Evolutionary conservation across 2,888 invertebrate genomes (phyloP), one percentile per base, ranked within the genome.

Genomic region (Fissipunctia ypsillon): DNA sequence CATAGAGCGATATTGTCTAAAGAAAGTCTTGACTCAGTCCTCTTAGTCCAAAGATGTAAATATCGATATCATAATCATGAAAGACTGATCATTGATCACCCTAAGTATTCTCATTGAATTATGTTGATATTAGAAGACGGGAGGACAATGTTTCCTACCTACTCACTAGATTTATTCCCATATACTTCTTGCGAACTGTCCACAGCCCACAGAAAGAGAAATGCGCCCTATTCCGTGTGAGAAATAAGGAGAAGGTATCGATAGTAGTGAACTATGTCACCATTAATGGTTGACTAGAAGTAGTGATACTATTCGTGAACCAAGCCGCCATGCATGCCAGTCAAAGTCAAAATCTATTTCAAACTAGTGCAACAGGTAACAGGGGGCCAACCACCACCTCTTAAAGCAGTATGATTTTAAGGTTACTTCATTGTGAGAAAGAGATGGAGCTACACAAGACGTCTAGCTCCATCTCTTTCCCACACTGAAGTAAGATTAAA

Each of bases 321-420:
- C 12, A 52, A 52, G 25, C 25, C 14, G 25, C 6, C 52, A 52
- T 14, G 50, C 45, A 22, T 28, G 14, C 14, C 2, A 16, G 59
- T 22, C 41, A 25, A 28, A 72, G 0, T 14, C 5, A 14, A 25
- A 71, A 48, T 31, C 41, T 35, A 50, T 71, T 59, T 43, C 12
- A 22, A 43, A 43, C 1, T 22, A 0, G 12, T 50, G 72, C 72
- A 72, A 72, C 60, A 72, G 60, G n/a, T n/a, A n/a, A n/a, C n/a
- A n/a, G n/a, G n/a, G n/a, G n/a, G n/a, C n/a, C n/a, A n/a, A n/a
- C n/a, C n/a, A n/a, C n/a, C n/a, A n/a, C n/a, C n/a, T n/a, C n/a
- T n/a, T n/a, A n/a, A n/a, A n/a, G n/a, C n/a, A n/a, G n/a, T n/a
- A n/a, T n/a, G n/a, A n/a, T n/a, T n/a, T n/a, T n/a, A n/a, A n/a